Percentiles rank a stretch among this genome's conserved stretches.
phyloP scores from a whole-genome alignment of 2,113 vertebrate species.

The Marcusenius ussheri region DNA sequence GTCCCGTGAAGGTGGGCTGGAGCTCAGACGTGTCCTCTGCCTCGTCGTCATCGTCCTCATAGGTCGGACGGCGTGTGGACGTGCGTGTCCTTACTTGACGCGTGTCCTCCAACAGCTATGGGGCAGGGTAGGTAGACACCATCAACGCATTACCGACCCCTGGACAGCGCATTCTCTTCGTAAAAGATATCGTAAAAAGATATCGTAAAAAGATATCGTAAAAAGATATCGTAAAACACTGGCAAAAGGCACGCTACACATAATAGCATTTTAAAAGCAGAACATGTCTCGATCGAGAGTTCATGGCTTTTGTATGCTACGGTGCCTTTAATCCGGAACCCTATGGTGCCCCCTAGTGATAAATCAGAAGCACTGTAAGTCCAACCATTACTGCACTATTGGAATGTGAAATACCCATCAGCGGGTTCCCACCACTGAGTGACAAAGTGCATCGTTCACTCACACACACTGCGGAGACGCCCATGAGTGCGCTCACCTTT shows the following conservation, averaged over 20 bases:
- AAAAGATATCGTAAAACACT: neutral
- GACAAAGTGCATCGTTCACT: neutral
- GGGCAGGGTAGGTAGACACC: neutral
- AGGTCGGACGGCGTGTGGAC: constrained; percentile 51
- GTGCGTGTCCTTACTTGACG: constrained; percentile 55
- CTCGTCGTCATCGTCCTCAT: constrained; percentile 64
- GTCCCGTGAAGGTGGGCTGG: constrained; percentile 87
- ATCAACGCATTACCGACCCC: neutral
- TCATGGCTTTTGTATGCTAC: neutral
- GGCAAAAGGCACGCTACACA: neutral
- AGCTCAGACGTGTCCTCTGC: constrained; percentile 82
- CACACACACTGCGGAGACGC: neutral
- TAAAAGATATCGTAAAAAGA: neutral
- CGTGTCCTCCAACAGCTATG: neutral
- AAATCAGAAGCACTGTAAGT: neutral
- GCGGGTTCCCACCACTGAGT: neutral
- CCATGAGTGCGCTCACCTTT: constrained; percentile 39
- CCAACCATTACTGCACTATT: neutral
- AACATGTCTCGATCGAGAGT: neutral
- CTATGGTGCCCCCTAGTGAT: neutral
- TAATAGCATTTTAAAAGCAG: neutral
- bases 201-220: too few species aligned
- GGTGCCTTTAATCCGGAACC: neutral
- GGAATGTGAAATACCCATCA: neutral
- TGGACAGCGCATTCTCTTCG: neutral